Evolutionary conservation across 1,140 invertebrate genomes (phyloP).

Genomic region (Lordiphosa stackelbergi): DNA sequence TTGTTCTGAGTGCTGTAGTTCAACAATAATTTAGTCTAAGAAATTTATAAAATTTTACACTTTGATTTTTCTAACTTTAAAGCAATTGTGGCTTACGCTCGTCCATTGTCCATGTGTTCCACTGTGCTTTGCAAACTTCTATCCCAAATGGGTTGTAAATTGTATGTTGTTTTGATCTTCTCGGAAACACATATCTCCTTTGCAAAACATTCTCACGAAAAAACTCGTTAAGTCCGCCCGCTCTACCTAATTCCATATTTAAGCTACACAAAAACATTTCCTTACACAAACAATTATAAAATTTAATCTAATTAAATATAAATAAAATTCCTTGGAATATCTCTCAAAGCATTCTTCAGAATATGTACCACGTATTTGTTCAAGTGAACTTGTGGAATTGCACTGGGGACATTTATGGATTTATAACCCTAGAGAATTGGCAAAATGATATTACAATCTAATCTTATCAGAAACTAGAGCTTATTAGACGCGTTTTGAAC

Average conservation of each 20-base stretch:
- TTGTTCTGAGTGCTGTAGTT: no score
- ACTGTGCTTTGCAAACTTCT: no score
- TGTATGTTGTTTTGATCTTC: no score
- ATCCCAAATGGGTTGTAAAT: no score
- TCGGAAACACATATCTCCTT: no score
- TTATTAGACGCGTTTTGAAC: constrained; percentile 16
- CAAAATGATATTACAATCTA: constrained; percentile 10
- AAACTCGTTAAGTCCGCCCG: constrained; percentile 18
- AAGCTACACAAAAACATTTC: constrained; percentile 17
- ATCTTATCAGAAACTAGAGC: constrained; percentile 29
- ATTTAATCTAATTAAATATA: no score
- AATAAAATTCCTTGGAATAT: constrained; percentile 19
- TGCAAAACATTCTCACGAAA: background rate
- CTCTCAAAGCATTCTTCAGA: background rate
- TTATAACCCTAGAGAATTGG: background rate
- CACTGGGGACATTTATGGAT: background rate
- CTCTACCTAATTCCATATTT: constrained; percentile 12
- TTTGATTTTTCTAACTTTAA: no score
- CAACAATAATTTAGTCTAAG: no score
- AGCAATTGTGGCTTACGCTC: no score
- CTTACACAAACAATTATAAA: constrained; percentile 4
- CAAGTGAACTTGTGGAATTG: constrained; percentile 10
- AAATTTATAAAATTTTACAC: no score
- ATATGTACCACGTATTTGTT: constrained; percentile 15
- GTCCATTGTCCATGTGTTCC: no score